phyloP scores from a whole-genome alignment of 2,888 invertebrate species.

The Scaptomyza polygonia region DNA sequence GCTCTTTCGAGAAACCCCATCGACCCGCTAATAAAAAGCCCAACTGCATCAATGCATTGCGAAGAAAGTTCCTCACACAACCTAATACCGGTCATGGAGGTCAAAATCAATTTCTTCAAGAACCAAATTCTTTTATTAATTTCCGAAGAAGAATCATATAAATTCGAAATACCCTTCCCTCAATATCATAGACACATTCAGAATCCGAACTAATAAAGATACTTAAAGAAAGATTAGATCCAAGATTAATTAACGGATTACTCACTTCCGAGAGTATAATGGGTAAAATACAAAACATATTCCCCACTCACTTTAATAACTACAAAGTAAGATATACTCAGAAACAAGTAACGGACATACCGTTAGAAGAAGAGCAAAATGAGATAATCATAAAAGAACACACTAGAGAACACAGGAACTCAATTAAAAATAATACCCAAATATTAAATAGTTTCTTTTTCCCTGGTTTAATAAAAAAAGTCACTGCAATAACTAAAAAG shows the following conservation, averaged over 20 bases:
- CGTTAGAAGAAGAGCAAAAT: not conserved
- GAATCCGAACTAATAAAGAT: too few relatives aligned
- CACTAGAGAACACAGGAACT: conserved; percentile 15
- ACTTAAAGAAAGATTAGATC: conserved; percentile 9
- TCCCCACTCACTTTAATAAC: conserved; percentile 12
- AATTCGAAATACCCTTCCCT: too few relatives aligned
- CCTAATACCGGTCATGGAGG: too few relatives aligned
- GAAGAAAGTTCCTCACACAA: too few relatives aligned
- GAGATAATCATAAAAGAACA: conserved; percentile 12
- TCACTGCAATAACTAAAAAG: conserved; percentile 8
- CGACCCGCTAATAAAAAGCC: too few relatives aligned
- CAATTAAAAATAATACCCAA: conserved; percentile 29
- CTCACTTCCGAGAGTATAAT: conserved; percentile 1
- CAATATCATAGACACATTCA: too few relatives aligned
- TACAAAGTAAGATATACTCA: conserved; percentile 20
- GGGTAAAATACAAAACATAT: conserved; percentile 16
- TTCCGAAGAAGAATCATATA: too few relatives aligned
- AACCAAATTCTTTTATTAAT: too few relatives aligned
- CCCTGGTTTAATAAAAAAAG: not conserved
- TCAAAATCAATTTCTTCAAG: too few relatives aligned
- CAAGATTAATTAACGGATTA: conserved; percentile 20
- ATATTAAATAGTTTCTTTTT: not conserved
- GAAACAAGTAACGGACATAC: conserved; percentile 13
- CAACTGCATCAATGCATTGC: too few relatives aligned
- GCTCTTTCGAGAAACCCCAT: too few relatives aligned